Conservation (phyloP, 2,888 invertebrate genomes). For the Protula sp. region DNA sequence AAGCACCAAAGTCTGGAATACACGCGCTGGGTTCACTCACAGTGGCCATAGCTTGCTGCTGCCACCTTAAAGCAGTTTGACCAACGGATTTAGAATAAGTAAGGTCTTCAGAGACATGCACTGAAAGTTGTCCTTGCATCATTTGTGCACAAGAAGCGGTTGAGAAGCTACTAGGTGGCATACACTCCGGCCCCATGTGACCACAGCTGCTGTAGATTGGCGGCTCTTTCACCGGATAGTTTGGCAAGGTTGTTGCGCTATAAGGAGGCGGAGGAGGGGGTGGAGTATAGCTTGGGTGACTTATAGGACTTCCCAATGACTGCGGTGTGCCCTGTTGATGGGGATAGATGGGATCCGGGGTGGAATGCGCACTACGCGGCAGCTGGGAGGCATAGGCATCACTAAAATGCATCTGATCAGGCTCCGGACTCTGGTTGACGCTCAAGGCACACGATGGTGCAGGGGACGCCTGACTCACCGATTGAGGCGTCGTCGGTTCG, state of each 20-base stretch:
- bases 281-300: neutral
- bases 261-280: neutral
- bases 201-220: neutral
- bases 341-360: neutral
- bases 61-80: neutral
- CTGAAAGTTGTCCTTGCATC: no score
- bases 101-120: conserved; percentile 13
- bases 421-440: neutral
- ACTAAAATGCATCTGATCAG: neutral
- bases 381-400: neutral
- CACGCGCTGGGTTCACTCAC: conserved; percentile 1
- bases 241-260: neutral
- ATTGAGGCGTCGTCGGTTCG: neutral
- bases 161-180: neutral
- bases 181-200: neutral
- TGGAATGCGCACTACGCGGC: neutral
- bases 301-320: no score
- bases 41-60: neutral
- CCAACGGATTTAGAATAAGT: conserved; percentile 8
- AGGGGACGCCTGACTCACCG: neutral
- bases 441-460: neutral
- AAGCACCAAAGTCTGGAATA: conserved; percentile 38
- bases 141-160: neutral
- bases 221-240: neutral
- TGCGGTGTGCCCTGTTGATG: no score